Evolutionary conservation across 1,140 invertebrate genomes (phyloP).

Genomic region (Chironomus striatipennis): DNA sequence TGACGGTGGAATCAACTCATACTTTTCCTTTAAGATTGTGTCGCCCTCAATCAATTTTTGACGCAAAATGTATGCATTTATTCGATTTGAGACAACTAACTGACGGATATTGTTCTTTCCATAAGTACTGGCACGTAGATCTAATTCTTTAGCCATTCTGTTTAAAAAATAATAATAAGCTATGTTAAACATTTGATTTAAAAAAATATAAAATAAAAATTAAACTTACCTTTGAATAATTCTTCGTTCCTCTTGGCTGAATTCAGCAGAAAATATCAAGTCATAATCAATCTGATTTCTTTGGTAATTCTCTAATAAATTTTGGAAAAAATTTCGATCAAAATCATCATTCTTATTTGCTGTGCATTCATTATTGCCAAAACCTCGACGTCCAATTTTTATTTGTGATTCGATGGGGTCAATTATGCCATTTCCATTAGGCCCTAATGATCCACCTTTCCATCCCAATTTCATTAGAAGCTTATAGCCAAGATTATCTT

Average conservation of each 20-base stretch:
- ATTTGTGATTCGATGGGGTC: background rate
- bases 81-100: conserved; percentile 37
- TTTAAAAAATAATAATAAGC: too few species aligned
- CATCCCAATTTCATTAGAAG: conserved; percentile 75
- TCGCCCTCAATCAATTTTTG: conserved; percentile 11
- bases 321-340: too few species aligned
- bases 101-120: conserved; percentile 43
- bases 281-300: conserved; percentile 46
- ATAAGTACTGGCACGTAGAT: conserved; percentile 49
- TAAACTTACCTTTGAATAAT: conserved; percentile 54
- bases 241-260: conserved; percentile 60
- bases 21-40: background rate
- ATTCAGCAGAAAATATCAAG: conserved; percentile 57
- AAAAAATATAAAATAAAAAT: background rate
- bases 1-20: background rate
- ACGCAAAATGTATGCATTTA: background rate
- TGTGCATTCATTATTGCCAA: too few species aligned
- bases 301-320: conserved; percentile 41
- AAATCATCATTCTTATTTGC: too few species aligned
- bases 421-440: conserved; percentile 55
- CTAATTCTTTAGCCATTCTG: conserved; percentile 40
- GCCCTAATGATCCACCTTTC: conserved; percentile 66
- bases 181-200: too few species aligned
- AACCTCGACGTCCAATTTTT: too few species aligned
- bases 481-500: conserved; percentile 53